A percentile compares a stretch with the other conserved stretches of the same genome.
These are phyloP conservation scores for Cephus rjabovi DNA, from an alignment of 2,888 invertebrate species.

Conservation along the genomic window DNA sequence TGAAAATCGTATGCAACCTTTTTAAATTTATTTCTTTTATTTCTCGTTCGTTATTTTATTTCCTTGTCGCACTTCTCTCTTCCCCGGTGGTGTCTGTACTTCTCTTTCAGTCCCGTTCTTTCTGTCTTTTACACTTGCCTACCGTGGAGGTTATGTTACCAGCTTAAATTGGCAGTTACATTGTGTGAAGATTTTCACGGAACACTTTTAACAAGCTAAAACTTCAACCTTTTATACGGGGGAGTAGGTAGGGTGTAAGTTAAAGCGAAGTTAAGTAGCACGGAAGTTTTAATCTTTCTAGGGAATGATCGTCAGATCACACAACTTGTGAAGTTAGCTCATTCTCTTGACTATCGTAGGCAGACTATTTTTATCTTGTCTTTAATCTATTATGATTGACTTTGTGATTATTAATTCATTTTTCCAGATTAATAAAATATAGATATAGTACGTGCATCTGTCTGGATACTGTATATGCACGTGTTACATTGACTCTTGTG, in stretches of 20 bases:
- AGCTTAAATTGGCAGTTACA: constrained; percentile 37
- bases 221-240: constrained; percentile 35
- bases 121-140: constrained; percentile 20
- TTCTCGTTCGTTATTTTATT: background rate
- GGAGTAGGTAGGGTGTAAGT: constrained; percentile 9
- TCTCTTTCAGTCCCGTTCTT: constrained; percentile 12
- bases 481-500: too few species aligned
- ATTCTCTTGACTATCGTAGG: background rate
- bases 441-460: too few species aligned
- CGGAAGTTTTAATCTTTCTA: constrained; percentile 49
- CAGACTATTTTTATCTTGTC: too few species aligned
- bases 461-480: too few species aligned
- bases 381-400: too few species aligned
- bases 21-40: background rate
- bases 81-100: background rate
- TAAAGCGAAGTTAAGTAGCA: constrained; percentile 32
- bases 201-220: constrained; percentile 43
- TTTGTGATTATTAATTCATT: too few species aligned
- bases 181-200: constrained; percentile 38
- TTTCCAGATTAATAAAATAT: too few species aligned
- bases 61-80: constrained; percentile 6
- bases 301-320: constrained; percentile 43
- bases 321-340: constrained; percentile 9
- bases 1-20: background rate
- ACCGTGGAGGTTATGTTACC: constrained; percentile 15